Conservation (phyloP, 2,888 invertebrate genomes). For the Carterocephalus palaemon region DNA sequence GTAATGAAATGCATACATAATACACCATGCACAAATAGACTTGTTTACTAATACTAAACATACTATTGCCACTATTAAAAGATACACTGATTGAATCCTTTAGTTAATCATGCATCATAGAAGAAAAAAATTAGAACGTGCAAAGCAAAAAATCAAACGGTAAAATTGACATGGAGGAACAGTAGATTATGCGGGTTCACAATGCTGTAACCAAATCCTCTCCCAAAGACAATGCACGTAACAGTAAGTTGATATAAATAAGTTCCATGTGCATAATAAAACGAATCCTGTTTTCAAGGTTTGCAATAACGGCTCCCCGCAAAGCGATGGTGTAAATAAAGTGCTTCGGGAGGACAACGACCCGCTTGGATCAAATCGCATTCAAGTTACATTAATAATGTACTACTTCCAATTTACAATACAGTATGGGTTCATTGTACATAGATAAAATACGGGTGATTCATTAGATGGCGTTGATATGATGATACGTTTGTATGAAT, state of each 20-base stretch:
- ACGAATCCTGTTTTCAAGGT: slow-evolving; percentile 68
- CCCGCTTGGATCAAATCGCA: slow-evolving; percentile 68
- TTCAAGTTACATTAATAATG: slow-evolving; percentile 49
- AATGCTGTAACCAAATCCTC: slow-evolving; percentile 3
- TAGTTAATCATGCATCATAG: too few relatives aligned
- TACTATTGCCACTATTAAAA: too few relatives aligned
- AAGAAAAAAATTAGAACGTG: too few relatives aligned
- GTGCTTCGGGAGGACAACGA: slow-evolving; percentile 68
- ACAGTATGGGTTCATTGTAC: slow-evolving; percentile 53
- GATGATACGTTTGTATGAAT: slow-evolving; percentile 47
- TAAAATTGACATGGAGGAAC: neutral
- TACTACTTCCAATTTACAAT: slow-evolving; percentile 64
- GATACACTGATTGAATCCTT: too few relatives aligned
- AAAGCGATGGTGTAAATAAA: slow-evolving; percentile 71
- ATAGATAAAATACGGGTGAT: slow-evolving; percentile 23
- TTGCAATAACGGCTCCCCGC: slow-evolving; percentile 61
- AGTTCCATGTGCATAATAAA: slow-evolving; percentile 36
- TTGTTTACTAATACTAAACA: too few relatives aligned
- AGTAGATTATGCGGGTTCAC: too few relatives aligned
- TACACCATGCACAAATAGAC: neutral
- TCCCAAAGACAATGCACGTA: slow-evolving; percentile 29
- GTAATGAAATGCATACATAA: neutral
- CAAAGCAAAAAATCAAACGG: too few relatives aligned
- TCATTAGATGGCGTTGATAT: slow-evolving; percentile 48
- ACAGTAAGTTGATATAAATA: slow-evolving; percentile 30